A percentile compares a stretch with the other conserved stretches of the same genome.
These are phyloP conservation scores for Elanoides forficatus DNA, from an alignment of 2,113 vertebrate genomes.

Conservation along the genomic window DNA sequence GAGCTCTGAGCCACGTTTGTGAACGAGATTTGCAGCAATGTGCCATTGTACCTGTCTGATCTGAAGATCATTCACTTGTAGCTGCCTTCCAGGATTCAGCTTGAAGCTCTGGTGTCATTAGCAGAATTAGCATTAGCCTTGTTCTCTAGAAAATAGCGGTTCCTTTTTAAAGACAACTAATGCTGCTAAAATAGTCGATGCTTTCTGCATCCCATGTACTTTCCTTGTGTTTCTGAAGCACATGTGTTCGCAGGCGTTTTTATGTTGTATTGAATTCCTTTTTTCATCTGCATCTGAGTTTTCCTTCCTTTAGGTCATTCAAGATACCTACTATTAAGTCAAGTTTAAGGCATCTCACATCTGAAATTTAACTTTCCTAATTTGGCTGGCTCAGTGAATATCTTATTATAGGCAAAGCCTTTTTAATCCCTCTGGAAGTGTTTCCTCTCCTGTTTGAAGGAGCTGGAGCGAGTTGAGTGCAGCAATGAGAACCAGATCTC, in stretches of 20 bases:
- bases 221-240: background rate
- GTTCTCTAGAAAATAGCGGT: background rate
- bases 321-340: background rate
- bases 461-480: background rate
- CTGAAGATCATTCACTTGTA: background rate
- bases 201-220: background rate
- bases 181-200: background rate
- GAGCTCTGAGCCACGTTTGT: background rate
- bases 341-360: background rate
- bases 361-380: background rate
- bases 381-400: background rate
- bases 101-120: background rate
- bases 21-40: background rate
- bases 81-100: background rate
- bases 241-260: fast-evolving
- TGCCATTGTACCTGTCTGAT: background rate
- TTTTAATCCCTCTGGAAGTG: background rate
- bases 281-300: background rate
- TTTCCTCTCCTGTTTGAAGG: background rate
- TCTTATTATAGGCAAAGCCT: background rate
- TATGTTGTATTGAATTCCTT: background rate
- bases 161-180: background rate
- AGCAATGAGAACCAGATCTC: constrained; percentile 8
- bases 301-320: background rate
- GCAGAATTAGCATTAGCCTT: background rate